These are phyloP conservation scores for Brachypodius melanocephalos DNA, from an alignment of 2,113 vertebrate genomes.

Conservation along the genomic window DNA sequence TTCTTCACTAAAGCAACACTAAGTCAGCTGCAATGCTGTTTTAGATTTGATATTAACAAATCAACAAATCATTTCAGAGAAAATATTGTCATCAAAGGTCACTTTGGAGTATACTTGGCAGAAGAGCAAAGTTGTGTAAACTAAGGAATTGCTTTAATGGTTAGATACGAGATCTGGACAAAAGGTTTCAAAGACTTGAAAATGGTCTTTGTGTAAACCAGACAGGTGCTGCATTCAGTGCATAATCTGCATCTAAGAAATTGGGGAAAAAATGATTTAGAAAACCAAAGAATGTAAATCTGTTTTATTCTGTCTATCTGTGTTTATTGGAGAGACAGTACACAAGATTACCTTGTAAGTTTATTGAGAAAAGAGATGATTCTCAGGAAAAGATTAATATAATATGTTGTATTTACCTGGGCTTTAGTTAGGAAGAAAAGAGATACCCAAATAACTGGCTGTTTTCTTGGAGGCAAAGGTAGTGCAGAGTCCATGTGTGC, in stretches of 20 bases:
- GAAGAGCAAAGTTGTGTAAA: not conserved
- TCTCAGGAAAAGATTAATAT: not conserved
- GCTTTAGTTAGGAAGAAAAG: not conserved
- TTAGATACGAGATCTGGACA: not conserved
- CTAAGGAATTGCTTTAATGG: not conserved
- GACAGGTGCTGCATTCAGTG: not conserved
- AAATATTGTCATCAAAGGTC: not conserved
- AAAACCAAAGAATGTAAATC: not conserved
- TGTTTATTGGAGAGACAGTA: not conserved
- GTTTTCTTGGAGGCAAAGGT: not conserved
- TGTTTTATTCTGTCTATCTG: too few species aligned
- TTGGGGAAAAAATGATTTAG: not conserved
- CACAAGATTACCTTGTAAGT: not conserved
- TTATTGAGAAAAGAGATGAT: not conserved
- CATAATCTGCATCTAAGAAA: not conserved
- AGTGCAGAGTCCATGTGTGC: not conserved
- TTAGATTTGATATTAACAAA: not conserved
- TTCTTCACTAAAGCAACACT: not conserved
- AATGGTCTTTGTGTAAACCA: not conserved
- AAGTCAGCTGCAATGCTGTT: not conserved
- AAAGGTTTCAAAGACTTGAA: not conserved
- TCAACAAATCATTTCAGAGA: not conserved
- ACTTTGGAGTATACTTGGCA: not conserved
- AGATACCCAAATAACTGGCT: not conserved
- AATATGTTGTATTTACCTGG: not conserved